These are phyloP conservation scores for Myioborus miniatus DNA, from an alignment of 2,797 vertebrate genomes.

Conservation along the genomic window DNA sequence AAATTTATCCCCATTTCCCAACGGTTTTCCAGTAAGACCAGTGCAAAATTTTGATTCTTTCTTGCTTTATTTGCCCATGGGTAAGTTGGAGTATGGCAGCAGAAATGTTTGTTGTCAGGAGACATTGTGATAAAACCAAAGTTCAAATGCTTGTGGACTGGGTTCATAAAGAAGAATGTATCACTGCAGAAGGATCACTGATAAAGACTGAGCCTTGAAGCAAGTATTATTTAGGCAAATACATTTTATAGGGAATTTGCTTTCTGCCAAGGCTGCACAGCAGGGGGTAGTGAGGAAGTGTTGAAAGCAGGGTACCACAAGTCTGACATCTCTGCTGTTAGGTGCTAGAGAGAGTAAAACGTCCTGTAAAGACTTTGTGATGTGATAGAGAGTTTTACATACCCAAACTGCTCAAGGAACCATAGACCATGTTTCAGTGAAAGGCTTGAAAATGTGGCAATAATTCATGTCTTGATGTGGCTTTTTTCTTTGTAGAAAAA, in stretches of 20 bases:
- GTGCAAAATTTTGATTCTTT: not conserved
- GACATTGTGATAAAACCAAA: not conserved
- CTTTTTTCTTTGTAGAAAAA: not conserved
- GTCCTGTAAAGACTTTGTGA: not conserved
- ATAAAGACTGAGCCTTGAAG: not conserved
- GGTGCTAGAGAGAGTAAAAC: not conserved
- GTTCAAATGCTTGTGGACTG: not conserved
- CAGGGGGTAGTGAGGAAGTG: not conserved
- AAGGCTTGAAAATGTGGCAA: not conserved
- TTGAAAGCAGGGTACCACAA: not conserved
- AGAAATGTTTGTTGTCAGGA: not conserved
- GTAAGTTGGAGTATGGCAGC: not conserved
- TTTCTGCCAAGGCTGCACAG: not conserved
- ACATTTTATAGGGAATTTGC: not conserved
- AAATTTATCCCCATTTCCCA: not conserved
- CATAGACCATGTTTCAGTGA: not conserved
- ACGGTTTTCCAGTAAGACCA: not conserved
- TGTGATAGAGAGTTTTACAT: not conserved
- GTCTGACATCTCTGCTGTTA: not conserved
- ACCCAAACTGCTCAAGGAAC: not conserved
- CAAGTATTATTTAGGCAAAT: not conserved
- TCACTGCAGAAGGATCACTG: not conserved
- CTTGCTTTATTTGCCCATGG: not conserved
- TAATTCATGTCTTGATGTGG: not conserved
- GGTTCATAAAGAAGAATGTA: not conserved